A percentile compares a stretch with the other conserved stretches of the same genome.
Evolutionary conservation across 2,113 vertebrate genomes (phyloP).

Genomic region (Poicephalus gulielmi): DNA sequence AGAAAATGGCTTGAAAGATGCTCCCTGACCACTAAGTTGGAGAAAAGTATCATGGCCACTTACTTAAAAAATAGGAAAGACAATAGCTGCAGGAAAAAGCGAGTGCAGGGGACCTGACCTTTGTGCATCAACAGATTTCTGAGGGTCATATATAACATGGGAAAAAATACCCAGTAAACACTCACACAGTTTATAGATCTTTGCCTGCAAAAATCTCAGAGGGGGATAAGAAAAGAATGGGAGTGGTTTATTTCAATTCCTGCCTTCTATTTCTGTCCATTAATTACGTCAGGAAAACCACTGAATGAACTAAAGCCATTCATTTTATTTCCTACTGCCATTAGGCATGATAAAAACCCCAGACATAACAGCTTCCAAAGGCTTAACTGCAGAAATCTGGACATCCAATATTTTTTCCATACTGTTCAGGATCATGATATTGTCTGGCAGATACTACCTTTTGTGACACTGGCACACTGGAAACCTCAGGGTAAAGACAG

Average conservation of each 20-base stretch:
- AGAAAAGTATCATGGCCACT: neutral
- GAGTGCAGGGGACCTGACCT: neutral
- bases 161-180: slow-evolving; percentile 38
- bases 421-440: neutral
- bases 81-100: neutral
- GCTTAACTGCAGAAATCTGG: neutral
- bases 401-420: neutral
- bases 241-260: slow-evolving; percentile 56
- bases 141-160: slow-evolving; percentile 20
- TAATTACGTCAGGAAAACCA: slow-evolving; percentile 53
- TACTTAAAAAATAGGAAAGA: neutral
- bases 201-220: slow-evolving; percentile 23
- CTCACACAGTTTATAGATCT: slow-evolving; percentile 6
- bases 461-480: neutral
- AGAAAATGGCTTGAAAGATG: neutral
- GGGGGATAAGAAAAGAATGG: slow-evolving; percentile 27
- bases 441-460: neutral
- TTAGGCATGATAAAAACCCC: neutral
- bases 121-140: neutral
- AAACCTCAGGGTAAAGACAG: neutral
- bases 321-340: slow-evolving; percentile 44
- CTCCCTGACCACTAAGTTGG: neutral
- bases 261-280: slow-evolving; percentile 52
- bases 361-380: slow-evolving; percentile 18
- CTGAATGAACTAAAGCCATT: slow-evolving; percentile 23